phyloP scores from a whole-genome alignment of 2,797 vertebrate species.

The Linurgus olivaceus region DNA sequence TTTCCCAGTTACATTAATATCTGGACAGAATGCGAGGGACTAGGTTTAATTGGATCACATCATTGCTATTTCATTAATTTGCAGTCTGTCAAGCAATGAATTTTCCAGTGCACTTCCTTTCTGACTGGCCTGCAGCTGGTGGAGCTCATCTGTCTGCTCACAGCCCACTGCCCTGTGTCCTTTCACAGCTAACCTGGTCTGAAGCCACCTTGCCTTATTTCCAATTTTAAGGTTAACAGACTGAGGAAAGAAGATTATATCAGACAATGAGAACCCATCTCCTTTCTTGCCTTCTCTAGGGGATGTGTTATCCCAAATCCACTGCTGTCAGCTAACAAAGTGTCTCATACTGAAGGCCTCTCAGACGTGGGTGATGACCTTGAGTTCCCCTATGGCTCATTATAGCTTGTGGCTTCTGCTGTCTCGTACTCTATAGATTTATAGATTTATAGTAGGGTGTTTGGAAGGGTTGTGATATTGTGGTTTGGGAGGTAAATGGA shows the following conservation, averaged over 20 bases:
- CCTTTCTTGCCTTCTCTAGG: neutral
- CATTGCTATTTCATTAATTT: conserved; percentile 18
- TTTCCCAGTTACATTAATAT: neutral
- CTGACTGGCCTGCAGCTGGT: conserved; percentile 6
- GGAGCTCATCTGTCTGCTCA: neutral
- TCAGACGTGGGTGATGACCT: neutral
- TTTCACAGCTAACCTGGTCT: neutral
- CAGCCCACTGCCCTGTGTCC: neutral
- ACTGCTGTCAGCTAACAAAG: neutral
- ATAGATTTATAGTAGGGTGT: conserved; percentile 18
- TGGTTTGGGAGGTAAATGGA: conserved; percentile 20
- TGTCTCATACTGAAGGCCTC: neutral
- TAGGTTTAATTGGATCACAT: neutral
- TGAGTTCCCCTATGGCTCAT: conserved; percentile 31
- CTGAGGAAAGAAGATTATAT: conserved; percentile 1
- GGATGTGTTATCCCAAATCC: neutral
- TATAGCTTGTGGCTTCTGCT: conserved; percentile 15
- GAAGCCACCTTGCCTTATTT: neutral
- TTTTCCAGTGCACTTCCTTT: neutral
- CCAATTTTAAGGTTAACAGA: conserved; percentile 24
- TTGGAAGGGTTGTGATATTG: neutral
- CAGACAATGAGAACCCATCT: neutral
- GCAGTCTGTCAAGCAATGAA: neutral
- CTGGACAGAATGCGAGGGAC: neutral
- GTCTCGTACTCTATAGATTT: neutral